Base-by-base conservation (phyloP, 92 coral and sea anemone genomes). In the Zoanthus gigantus region DNA sequence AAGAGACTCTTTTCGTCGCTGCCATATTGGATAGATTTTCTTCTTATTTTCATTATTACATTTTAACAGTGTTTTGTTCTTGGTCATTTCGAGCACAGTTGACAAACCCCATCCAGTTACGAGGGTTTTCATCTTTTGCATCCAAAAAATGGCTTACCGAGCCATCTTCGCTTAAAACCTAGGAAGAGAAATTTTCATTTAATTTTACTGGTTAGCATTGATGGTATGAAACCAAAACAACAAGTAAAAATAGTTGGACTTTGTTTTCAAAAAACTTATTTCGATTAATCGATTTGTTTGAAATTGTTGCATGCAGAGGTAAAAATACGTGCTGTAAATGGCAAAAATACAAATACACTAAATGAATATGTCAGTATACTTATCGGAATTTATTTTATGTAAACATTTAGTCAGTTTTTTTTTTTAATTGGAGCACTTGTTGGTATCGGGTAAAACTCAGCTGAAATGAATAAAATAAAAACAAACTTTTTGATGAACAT, bases 11-110 rank as follows among this genome's bases (percentile, higher is more conserved):
- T n/a, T n/a, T n/a, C n/a, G n/a, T n/a, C n/a, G n/a, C n/a, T n/a
- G n/a, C n/a, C n/a, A n/a, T n/a, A n/a, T n/a, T n/a, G n/a, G n/a
- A n/a, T n/a, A n/a, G n/a, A n/a, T n/a, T n/a, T n/a, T n/a, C n/a
- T n/a, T n/a, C n/a, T n/a, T n/a, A n/a, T n/a, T n/a, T n/a, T n/a
- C n/a, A n/a, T n/a, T n/a, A n/a, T n/a, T n/a, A n/a, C n/a, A n/a
- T n/a, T n/a, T n/a, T n/a, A n/a, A n/a, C n/a, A n/a, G n/a, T n/a
- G 89, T 97, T 97, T 88, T 97, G 99, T 78, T 97, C 99, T 71
- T 97, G 99, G 79, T 97, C 99, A 83, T 97, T 97, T 63, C 99
- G 94, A 1, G 99, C 99, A 87, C 99, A 97, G 96, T 97, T 97
- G 11, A 97, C 99, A 83, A 97, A 97, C 3, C 98, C 98, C 99